Evolutionary conservation across 2,888 invertebrate species (phyloP), one percentile per base, ranked within the genome.

Genomic region (Fragum fragum): DNA sequence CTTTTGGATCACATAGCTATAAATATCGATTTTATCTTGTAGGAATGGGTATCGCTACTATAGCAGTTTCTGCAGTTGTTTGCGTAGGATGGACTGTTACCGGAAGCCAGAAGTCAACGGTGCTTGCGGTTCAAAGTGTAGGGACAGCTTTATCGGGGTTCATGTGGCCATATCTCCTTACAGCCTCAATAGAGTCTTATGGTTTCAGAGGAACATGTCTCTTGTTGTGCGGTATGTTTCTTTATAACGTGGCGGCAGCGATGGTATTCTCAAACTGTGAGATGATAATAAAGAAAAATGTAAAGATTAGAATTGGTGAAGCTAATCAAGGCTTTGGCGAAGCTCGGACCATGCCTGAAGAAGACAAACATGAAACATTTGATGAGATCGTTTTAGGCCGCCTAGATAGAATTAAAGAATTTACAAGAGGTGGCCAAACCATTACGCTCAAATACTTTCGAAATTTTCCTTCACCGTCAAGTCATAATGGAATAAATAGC

Each of bases 171-270:
- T 26, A 59, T 26, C 23, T 72, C 21, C 36, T 57, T 3, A 28
- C 32, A n/a, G 55, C 18, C 7, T 36, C 53, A 9, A 11, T 36
- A n/a, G 16, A 52, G 3, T 1, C 32, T 0, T 63, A 53, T 23
- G 66, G 66, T 32, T 23, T 66, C 1, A n/a, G 53, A 23, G 74
- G 74, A 9, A 74, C 74, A 1, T 63, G 63, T 16, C 47, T 74
- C 3, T 53, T 74, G 14, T 29, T 66, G 7, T 61, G 74, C 21
- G 66, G 74, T 6, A 32, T 66, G 11, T 23, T 29, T n/a, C 53
- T 47, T 9, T 52, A 66, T 23, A 74, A 18, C 14, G 28, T 66
- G 23, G 21, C 52, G 18, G 14, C n/a, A 18, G 70, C 70, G 16
- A 39, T 70, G 1, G 11, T 70, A 9, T 63, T 63, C 18, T n/a